Evolutionary conservation across 2,113 vertebrate species (phyloP), one percentile per base, ranked within the genome.

Genomic region (Tetrao urogallus): DNA sequence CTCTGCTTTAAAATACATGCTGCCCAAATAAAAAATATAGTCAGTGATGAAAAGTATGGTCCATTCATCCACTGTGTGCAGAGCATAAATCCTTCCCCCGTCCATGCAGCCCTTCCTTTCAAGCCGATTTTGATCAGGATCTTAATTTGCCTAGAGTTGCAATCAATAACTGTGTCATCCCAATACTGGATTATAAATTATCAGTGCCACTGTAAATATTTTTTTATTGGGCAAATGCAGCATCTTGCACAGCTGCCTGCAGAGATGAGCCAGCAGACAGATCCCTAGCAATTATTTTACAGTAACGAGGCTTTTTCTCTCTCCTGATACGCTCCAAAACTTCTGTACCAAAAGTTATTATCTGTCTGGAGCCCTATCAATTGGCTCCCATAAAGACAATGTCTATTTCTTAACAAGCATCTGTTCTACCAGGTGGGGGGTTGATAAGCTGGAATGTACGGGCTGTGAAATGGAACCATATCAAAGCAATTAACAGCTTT

Each of bases 391-490:
- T 77, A 83, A 93, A 93, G 90, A 93, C 88, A 89, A 71, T 60
- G 87, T 67, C 92, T 82, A 64, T 88, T 94, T 88, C 86, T 86
- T 83, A 93, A 66, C 90, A 71, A 92, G 96, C 91, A 91, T 94
- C 92, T 96, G 91, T 67, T 92, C 66, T 54, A 89, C 89, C 94
- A 96, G 91, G 92, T 92, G 92, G 89, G 89, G 72, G 89, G 84
- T 40, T 93, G 96, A 89, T 92, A 94, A 94, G 77, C 89, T 90
- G 89, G 91, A 92, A 84, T 54, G 63, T 78, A 75, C 0, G 11
- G 81, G 74, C 84, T 96, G 86, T 83, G 91, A 89, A 90, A 91
- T 54, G 56, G 92, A 94, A 86, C 86, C 67, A 91, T 72, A 81
- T 93, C 94, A 85, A 93, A 73, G 86, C 94, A 86, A 86, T 94